Conservation (phyloP, 2,888 invertebrate species). For the Listrodromus nycthemerus region DNA sequence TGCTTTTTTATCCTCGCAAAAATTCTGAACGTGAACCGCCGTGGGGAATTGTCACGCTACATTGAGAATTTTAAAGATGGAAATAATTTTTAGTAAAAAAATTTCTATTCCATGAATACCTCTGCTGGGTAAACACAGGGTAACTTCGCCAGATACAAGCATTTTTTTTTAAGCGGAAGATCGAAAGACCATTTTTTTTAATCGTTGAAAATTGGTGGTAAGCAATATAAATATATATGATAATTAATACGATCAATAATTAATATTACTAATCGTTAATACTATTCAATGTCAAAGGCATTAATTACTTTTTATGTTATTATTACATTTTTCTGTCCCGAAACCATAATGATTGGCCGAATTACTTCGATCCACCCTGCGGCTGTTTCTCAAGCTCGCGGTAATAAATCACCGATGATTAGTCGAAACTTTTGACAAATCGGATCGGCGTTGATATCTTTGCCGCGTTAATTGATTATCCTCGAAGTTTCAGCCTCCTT, state of each 20-base stretch:
- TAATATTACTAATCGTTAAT: too few relatives aligned
- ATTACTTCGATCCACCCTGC: too few relatives aligned
- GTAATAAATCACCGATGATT: neutral
- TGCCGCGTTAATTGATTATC: neutral
- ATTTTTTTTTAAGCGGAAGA: too few relatives aligned
- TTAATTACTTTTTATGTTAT: too few relatives aligned
- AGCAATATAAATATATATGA: neutral
- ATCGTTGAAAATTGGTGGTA: neutral
- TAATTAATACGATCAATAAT: too few relatives aligned
- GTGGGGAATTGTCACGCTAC: neutral
- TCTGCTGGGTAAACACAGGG: neutral
- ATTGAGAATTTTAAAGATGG: neutral
- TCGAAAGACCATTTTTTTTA: too few relatives aligned
- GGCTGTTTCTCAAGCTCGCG: neutral
- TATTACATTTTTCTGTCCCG: too few relatives aligned
- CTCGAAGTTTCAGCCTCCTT: neutral
- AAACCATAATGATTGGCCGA: neutral
- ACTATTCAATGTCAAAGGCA: too few relatives aligned
- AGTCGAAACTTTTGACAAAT: conserved; percentile 4
- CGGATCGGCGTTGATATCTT: conserved; percentile 1
- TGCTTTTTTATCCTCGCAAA: neutral
- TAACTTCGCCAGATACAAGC: neutral
- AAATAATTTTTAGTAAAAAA: neutral
- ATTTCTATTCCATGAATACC: conserved; percentile 2
- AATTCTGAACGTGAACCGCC: neutral